Conservation (phyloP, 2,113 vertebrate genomes). For the Dicentrarchus labrax region DNA sequence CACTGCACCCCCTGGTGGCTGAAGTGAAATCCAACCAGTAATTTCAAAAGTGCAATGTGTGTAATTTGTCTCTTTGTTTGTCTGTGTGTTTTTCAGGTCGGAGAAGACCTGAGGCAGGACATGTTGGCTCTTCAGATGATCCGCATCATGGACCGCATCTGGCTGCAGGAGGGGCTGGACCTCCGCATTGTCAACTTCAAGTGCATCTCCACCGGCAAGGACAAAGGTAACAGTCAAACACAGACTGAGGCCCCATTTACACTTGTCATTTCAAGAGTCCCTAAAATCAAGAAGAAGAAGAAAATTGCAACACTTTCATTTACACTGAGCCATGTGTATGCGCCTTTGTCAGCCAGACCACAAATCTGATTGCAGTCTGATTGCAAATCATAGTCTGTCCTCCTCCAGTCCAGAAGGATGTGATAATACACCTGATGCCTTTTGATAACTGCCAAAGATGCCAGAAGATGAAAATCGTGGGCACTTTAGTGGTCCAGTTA, state of each 20-base stretch:
- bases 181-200: slow-evolving; percentile 98
- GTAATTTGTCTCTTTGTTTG: neutral
- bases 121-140: slow-evolving; percentile 99
- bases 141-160: slow-evolving; percentile 99
- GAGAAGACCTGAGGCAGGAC: slow-evolving; percentile 97
- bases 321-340: no score
- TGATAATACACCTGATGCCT: neutral
- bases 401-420: neutral
- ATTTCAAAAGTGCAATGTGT: neutral
- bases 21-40: neutral
- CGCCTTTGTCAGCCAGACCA: neutral
- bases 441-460: neutral
- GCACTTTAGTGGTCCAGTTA: neutral
- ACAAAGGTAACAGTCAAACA: slow-evolving; percentile 86
- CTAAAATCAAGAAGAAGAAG: no score
- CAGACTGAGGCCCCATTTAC: neutral
- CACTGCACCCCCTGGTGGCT: slow-evolving; percentile 70
- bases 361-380: no score
- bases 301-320: neutral
- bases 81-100: slow-evolving; percentile 85
- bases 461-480: neutral
- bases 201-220: slow-evolving; percentile 97
- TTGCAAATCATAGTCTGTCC: no score
- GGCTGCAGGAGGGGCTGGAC: slow-evolving; percentile 97
- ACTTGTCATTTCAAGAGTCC: neutral